Evolutionary conservation across 2,888 invertebrate genomes (phyloP), one percentile per base, ranked within the genome.

Genomic region (Rhorus exstirpatorius): DNA sequence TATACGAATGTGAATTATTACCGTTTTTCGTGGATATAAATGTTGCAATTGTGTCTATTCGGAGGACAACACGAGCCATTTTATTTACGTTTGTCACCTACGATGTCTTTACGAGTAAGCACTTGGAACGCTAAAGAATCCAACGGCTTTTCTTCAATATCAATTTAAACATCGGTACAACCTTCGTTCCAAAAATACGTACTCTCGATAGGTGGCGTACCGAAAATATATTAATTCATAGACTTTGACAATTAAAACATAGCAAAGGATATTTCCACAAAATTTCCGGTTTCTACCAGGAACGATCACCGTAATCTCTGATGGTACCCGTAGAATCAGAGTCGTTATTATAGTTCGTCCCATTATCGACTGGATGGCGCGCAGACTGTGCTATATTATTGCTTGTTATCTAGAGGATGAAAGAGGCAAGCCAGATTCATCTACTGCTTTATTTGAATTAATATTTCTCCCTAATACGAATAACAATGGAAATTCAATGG

Each of bases 1-100:
- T 46, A 46, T 35, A 46, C 71, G 31, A 71, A 60, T 71, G 46
- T 71, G 60, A 44, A 71, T 71, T 71, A 71, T 71, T 60, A 60
- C 24, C 46, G 26, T 44, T 6, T 71, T 71, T 71, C 19, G 35
- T 46, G 31, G 71, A 19, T 71, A 60, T 58, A 44, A 24, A 51
- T 35, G 46, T 31, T 12, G n/a, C 31, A 70, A 44, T 58, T 12
- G 26, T 58, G 44, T 6, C 44, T 26, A 17, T 70, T 44, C n/a
- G 44, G 24, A 12, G 17, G 31, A n/a, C 35, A n/a, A 31, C 41
- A n/a, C n/a, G n/a, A n/a, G 8, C 17, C 26, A 31, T 1, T 21
- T 14, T 17, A 72, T 60, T 19, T 31, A 31, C 31, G 12, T 1
- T 51, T 19, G n/a, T 6, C 51, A 8, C 8, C 1, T 10, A 10